Percentiles rank a stretch among this genome's conserved stretches.
These are phyloP conservation scores for Epizoanthus fatuus DNA, from an alignment of 92 coral and sea anemone genomes.

Conservation along the genomic window DNA sequence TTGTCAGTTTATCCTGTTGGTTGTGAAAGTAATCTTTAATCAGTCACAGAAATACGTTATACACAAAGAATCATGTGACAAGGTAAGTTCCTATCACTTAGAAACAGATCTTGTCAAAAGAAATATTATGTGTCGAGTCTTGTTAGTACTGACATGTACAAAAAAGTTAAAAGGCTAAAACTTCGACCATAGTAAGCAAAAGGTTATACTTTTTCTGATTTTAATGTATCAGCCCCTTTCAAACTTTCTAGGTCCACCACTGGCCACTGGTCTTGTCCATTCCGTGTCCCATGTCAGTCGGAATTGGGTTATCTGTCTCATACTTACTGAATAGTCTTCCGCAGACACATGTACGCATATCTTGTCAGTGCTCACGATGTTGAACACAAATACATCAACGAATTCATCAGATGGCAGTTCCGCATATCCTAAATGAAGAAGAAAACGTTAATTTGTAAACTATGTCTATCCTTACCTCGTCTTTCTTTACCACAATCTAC, in stretches of 20 bases:
- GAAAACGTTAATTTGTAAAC: neutral
- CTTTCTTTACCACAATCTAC: neutral
- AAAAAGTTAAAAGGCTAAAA: no score
- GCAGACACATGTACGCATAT: conserved; percentile 85
- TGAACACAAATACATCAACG: conserved; percentile 86
- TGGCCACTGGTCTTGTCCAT: no score
- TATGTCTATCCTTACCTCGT: neutral
- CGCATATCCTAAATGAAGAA: conserved; percentile 70
- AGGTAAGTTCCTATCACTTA: neutral
- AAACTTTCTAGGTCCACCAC: no score
- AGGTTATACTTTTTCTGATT: no score
- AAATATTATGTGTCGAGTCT: no score
- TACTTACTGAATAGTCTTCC: conserved; percentile 87
- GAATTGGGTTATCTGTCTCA: neutral
- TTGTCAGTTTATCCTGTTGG: conserved; percentile 78
- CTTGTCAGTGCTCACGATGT: conserved; percentile 89
- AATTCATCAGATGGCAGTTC: conserved; percentile 83
- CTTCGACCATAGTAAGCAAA: no score
- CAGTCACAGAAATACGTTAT: neutral
- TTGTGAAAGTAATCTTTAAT: neutral
- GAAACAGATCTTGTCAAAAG: no score
- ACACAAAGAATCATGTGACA: neutral
- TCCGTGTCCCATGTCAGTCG: no score
- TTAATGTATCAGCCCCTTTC: no score
- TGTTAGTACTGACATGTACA: no score